A percentile compares a stretch with the other conserved stretches of the same genome.
phyloP scores from a whole-genome alignment of 2,113 vertebrate genomes.

The Coryphaenoides rupestris region DNA sequence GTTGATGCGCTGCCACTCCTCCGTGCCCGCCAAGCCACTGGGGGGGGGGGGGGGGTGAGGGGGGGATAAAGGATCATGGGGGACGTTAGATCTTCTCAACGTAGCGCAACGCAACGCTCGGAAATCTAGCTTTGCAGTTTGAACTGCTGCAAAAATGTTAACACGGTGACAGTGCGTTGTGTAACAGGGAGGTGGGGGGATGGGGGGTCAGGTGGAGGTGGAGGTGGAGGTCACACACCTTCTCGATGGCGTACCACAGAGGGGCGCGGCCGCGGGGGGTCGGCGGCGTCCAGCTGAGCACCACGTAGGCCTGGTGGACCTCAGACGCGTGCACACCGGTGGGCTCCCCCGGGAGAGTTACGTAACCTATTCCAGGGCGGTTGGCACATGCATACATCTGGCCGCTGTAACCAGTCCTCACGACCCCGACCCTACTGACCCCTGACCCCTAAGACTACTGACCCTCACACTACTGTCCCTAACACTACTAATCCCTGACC shows the following conservation, averaged over 20 bases:
- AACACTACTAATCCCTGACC: too few relatives aligned
- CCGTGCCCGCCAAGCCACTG: slow-evolving; percentile 87
- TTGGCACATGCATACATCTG: slow-evolving; percentile 1
- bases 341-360: slow-evolving; percentile 83
- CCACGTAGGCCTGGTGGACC: slow-evolving; percentile 86
- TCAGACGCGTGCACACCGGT: slow-evolving; percentile 87
- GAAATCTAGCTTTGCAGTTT: too few relatives aligned
- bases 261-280: slow-evolving; percentile 83
- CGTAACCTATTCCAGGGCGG: slow-evolving; percentile 71
- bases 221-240: slow-evolving; percentile 60
- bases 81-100: too few relatives aligned
- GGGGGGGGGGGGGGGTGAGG: slow-evolving; percentile 17
- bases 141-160: too few relatives aligned
- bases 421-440: too few relatives aligned
- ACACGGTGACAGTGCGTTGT: too few relatives aligned
- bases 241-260: slow-evolving; percentile 87
- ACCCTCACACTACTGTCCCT: too few relatives aligned
- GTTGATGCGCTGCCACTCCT: slow-evolving; percentile 89
- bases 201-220: neutral
- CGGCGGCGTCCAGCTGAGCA: slow-evolving; percentile 95
- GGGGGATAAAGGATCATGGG: neutral
- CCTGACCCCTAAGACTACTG: too few relatives aligned
- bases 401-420: slow-evolving; percentile 1
- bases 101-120: too few relatives aligned
- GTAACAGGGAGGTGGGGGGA: neutral